Base-by-base conservation (phyloP, 2,888 invertebrate species). In the Drosophila nigricruria region DNA sequence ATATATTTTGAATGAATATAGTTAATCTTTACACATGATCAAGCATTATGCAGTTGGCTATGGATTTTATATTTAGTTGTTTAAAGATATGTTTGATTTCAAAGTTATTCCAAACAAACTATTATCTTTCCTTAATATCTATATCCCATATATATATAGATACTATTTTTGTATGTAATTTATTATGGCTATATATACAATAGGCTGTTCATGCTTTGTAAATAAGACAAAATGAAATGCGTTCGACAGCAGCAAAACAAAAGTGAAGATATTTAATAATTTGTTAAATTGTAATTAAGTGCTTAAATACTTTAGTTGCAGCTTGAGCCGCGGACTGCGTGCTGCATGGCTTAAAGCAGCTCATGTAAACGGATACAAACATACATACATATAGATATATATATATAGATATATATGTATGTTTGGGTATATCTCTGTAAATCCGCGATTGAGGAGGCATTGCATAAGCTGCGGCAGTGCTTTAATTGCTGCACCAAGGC, bases 381-480 rank as follows among this genome's bases (percentile, higher is more conserved):
- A 27, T 1, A 38, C 14, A 25, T 27, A 40, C 16, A 3, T n/a
- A 16, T 16, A 4, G 12, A 45, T 20, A 23, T 25, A 3, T 14
- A 18, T 8, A 42, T 6, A 40, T 2, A 36, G 12, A 16, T 8
- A 36, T 12, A n/a, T 16, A 18, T 45, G 16, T 5, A 5, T 30
- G 27, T n/a, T n/a, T 18, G 36, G 0, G n/a, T 20, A 47, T 63
- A 59, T 75, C 56, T 60, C 32, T 62, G 50, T 18, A 79, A 77
- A 79, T 77, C 61, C 61, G 36, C 64, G 69, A 78, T 77, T 64
- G 64, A 43, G 63, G 60, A 43, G 63, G 67, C 60, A 71, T 78
- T 78, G 72, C 78, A 78, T 78, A 78, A 78, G 65, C 71, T 49
- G 77, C 65, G 67, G 80, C 80, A 78, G 54, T 60, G 77, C 50